Conservation (phyloP, 2,888 invertebrate species). For the Microplitis manilae region DNA sequence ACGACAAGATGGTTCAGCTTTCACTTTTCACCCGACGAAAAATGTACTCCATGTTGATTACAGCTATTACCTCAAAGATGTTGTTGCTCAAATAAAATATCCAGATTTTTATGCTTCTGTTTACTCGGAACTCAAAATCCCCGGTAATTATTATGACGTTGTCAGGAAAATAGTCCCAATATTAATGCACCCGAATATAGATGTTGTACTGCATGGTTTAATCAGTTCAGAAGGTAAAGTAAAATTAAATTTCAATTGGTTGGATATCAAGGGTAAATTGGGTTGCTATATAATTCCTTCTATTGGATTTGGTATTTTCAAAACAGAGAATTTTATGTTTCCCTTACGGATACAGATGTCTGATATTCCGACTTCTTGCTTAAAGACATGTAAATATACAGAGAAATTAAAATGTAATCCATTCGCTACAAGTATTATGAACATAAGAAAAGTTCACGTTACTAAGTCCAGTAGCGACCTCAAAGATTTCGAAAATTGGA, state of each 20-base stretch:
- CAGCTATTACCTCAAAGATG: not conserved
- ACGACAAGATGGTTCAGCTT: not conserved
- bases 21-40: not conserved
- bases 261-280: not conserved
- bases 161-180: not conserved
- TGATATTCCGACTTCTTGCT: not conserved
- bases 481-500: not conserved
- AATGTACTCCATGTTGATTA: not conserved
- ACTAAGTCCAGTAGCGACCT: not conserved
- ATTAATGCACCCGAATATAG: not conserved
- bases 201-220: not conserved
- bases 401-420: not conserved
- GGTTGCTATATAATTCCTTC: not conserved
- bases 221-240: not conserved
- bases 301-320: not conserved
- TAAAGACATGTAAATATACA: no score
- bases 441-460: not conserved
- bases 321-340: not conserved
- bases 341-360: not conserved
- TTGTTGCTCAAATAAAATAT: not conserved
- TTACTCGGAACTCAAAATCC: not conserved
- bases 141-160: not conserved
- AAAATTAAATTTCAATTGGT: not conserved
- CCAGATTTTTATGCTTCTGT: not conserved
- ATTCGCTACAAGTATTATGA: not conserved